Evolutionary conservation across 2,888 invertebrate genomes (phyloP).

Genomic region (Apotomis capreana): DNA sequence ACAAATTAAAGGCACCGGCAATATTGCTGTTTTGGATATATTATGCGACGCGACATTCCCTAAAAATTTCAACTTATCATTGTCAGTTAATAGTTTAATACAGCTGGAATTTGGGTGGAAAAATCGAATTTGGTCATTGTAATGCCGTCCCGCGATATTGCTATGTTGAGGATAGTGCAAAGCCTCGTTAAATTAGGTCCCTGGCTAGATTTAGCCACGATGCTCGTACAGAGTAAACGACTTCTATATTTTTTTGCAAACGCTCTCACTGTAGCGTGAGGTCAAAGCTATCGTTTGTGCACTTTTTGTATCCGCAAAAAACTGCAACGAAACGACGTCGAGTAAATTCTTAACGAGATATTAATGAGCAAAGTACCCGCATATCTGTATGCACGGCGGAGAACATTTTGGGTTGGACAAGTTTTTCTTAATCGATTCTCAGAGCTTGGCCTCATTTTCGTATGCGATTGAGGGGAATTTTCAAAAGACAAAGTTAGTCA

Average conservation of each 20-base stretch:
- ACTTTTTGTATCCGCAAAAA: constrained; percentile 46
- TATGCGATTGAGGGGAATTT: constrained; percentile 45
- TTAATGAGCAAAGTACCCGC: constrained; percentile 61
- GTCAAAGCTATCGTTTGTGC: constrained; percentile 44
- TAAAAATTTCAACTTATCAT: too few species aligned
- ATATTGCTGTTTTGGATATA: too few species aligned
- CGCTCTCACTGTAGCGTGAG: constrained; percentile 29
- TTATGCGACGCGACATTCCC: too few species aligned
- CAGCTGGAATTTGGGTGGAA: too few species aligned
- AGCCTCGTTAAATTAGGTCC: too few species aligned
- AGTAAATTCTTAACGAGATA: constrained; percentile 67
- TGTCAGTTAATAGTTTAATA: too few species aligned
- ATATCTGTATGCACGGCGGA: constrained; percentile 55
- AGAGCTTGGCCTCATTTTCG: constrained; percentile 50
- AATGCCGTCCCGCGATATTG: too few species aligned
- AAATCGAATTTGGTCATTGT: too few species aligned
- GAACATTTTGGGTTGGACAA: constrained; percentile 52
- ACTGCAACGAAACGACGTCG: constrained; percentile 43
- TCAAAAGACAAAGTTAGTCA: constrained; percentile 46
- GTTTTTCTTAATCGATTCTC: constrained; percentile 63
- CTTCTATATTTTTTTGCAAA: constrained; percentile 38
- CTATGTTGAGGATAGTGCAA: too few species aligned
- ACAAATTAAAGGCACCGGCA: too few species aligned
- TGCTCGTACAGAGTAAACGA: constrained; percentile 35
- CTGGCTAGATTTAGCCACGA: constrained; percentile 24